Percentiles rank a stretch among this genome's conserved stretches.
phyloP scores from a whole-genome alignment of 2,888 invertebrate species.

The Cosmorhoe ocellata region DNA sequence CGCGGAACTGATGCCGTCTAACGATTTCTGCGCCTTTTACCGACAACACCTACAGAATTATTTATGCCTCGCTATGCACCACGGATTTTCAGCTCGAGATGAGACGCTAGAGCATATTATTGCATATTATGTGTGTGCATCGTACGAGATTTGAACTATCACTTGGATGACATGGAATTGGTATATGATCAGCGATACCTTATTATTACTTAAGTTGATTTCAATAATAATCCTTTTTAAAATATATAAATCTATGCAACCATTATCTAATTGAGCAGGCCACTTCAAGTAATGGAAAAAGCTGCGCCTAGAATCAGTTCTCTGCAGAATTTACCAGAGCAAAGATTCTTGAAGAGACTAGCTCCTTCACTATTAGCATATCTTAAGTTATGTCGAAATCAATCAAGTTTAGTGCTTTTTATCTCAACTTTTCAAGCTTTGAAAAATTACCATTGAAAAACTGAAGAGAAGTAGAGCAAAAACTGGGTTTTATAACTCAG shows the following conservation, averaged over 20 bases:
- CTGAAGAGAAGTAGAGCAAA: too few relatives aligned
- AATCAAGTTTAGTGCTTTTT: slow-evolving; percentile 8
- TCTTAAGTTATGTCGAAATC: slow-evolving; percentile 21
- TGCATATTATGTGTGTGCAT: not conserved
- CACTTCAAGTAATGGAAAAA: not conserved
- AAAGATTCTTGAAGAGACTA: slow-evolving; percentile 2
- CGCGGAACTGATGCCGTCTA: slow-evolving; percentile 64
- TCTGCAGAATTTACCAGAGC: slow-evolving; percentile 15
- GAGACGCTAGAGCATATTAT: slow-evolving; percentile 7
- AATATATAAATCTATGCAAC: too few relatives aligned
- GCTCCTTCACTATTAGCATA: slow-evolving; percentile 18
- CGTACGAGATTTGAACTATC: not conserved
- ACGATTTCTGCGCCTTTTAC: slow-evolving; percentile 62
- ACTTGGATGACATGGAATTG: not conserved
- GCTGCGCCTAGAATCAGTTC: not conserved
- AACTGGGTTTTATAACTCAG: slow-evolving; percentile 24
- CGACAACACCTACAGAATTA: slow-evolving; percentile 21
- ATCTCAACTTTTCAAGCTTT: not conserved
- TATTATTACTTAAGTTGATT: too few relatives aligned
- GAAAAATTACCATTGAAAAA: not conserved
- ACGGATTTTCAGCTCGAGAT: slow-evolving; percentile 20
- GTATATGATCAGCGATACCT: too few relatives aligned
- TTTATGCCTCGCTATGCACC: slow-evolving; percentile 27
- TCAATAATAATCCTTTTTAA: too few relatives aligned
- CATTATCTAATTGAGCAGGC: not conserved